phyloP scores from a whole-genome alignment of 2,797 vertebrate species.

The Schizopygopsis malacanthus region DNA sequence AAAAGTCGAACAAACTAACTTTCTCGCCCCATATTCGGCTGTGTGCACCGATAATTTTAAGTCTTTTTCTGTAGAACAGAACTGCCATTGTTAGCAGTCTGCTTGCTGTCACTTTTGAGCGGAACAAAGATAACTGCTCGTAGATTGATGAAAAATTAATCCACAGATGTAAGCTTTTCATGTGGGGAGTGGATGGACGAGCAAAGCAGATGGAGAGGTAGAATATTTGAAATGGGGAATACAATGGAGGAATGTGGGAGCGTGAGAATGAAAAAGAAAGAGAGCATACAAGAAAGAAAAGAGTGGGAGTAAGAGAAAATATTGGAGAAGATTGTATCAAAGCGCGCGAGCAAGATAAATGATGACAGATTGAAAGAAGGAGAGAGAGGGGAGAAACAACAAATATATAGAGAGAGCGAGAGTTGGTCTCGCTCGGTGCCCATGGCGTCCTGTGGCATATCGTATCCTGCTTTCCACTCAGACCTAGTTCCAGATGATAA shows the following conservation, averaged over 20 bases:
- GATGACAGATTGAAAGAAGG: conserved; percentile 36
- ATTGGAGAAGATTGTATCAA: conserved; percentile 46
- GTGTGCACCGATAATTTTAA: conserved; percentile 47
- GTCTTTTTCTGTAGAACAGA: conserved; percentile 64
- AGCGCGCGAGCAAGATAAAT: conserved; percentile 40
- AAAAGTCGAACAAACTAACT: conserved; percentile 61
- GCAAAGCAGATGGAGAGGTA: conserved; percentile 55
- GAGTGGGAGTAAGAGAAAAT: conserved; percentile 51
- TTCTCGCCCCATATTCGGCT: conserved; percentile 46
- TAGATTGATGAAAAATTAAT: conserved; percentile 83
- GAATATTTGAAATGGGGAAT: conserved; percentile 49
- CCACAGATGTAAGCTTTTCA: conserved; percentile 75
- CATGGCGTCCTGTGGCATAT: conserved; percentile 75
- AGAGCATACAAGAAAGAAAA: conserved; percentile 46
- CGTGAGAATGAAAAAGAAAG: conserved; percentile 29
- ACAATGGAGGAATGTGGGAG: conserved; percentile 44
- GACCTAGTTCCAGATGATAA: conserved; percentile 92
- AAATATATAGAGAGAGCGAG: conserved; percentile 43
- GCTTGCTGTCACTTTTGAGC: conserved; percentile 75
- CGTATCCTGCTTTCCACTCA: conserved; percentile 79
- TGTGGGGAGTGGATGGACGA: conserved; percentile 57
- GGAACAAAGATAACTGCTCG: conserved; percentile 82
- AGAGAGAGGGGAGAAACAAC: conserved; percentile 58
- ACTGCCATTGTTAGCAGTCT: conserved; percentile 81
- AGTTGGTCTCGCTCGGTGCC: conserved; percentile 75